phyloP scores from a whole-genome alignment of 2,797 vertebrate species.

The Amniataba percoides region DNA sequence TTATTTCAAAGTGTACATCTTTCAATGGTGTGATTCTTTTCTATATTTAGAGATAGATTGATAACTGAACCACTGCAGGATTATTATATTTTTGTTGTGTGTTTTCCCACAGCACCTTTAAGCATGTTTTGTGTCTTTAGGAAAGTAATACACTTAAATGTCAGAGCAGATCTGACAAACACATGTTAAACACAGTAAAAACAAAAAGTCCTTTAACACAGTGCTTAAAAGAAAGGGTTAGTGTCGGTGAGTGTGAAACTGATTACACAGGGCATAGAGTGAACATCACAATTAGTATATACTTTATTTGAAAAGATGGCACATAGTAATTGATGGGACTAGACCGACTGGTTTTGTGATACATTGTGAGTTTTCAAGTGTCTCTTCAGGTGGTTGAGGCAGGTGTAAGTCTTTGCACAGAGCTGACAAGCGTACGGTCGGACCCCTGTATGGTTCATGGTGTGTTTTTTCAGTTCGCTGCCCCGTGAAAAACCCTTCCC shows the following conservation, averaged over 20 bases:
- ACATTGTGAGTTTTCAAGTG: constrained; percentile 68
- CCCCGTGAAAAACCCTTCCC: constrained; percentile 66
- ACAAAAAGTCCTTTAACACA: background rate
- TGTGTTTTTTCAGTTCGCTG: constrained; percentile 65
- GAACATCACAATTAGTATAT: background rate
- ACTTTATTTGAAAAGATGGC: background rate
- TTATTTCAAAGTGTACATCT: background rate
- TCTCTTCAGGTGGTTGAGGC: constrained; percentile 68
- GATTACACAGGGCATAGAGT: background rate
- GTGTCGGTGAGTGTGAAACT: background rate
- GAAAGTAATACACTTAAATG: constrained; percentile 6
- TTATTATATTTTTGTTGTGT: constrained; percentile 8
- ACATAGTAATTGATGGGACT: background rate
- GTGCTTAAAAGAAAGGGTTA: background rate
- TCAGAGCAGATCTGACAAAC: constrained; percentile 12
- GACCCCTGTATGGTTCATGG: constrained; percentile 64
- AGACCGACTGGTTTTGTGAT: constrained; percentile 5
- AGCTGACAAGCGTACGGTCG: constrained; percentile 62
- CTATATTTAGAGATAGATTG: background rate
- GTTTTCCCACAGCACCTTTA: background rate
- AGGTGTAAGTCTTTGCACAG: constrained; percentile 68
- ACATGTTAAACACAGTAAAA: background rate
- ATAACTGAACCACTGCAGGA: background rate
- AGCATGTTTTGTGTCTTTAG: background rate
- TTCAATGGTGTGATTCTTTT: background rate